Conservation (phyloP, 2,888 invertebrate genomes). For the Anarsia innoxiella region DNA sequence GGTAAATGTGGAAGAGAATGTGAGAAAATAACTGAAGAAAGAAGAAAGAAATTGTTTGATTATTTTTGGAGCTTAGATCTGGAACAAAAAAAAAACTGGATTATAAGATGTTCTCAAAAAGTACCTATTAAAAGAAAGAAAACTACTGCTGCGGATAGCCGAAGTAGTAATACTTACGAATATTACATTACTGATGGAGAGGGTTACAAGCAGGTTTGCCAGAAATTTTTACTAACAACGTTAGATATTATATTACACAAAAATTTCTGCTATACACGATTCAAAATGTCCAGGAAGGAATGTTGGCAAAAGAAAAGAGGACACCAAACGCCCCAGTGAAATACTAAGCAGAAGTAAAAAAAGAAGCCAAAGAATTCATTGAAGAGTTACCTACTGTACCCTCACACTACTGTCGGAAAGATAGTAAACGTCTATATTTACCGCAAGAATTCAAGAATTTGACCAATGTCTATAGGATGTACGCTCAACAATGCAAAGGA, state of each 20-base stretch:
- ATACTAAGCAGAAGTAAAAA: background rate
- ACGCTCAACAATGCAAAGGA: constrained; percentile 8
- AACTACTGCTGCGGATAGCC: background rate
- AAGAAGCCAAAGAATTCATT: constrained; percentile 11
- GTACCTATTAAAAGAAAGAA: background rate
- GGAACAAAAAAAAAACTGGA: background rate
- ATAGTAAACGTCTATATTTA: constrained; percentile 11
- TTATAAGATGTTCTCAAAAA: background rate
- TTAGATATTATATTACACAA: constrained; percentile 18
- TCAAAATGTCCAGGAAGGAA: constrained; percentile 4
- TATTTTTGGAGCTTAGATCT: background rate
- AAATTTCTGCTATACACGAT: constrained; percentile 16
- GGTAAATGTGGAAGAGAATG: background rate
- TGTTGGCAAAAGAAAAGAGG: background rate
- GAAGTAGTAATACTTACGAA: constrained; percentile 16
- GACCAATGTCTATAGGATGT: constrained; percentile 13
- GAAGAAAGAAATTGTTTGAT: background rate
- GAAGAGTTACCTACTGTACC: constrained; percentile 17
- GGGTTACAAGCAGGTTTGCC: constrained; percentile 17
- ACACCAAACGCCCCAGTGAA: background rate
- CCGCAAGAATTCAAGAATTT: constrained; percentile 14
- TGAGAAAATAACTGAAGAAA: background rate
- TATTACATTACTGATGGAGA: constrained; percentile 20
- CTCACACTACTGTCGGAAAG: constrained; percentile 16
- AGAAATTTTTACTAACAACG: constrained; percentile 18